Percentiles rank a stretch among this genome's conserved stretches.
These are phyloP conservation scores for Datnioides undecimradiatus DNA, from an alignment of 2,113 vertebrate genomes.

Conservation along the genomic window DNA sequence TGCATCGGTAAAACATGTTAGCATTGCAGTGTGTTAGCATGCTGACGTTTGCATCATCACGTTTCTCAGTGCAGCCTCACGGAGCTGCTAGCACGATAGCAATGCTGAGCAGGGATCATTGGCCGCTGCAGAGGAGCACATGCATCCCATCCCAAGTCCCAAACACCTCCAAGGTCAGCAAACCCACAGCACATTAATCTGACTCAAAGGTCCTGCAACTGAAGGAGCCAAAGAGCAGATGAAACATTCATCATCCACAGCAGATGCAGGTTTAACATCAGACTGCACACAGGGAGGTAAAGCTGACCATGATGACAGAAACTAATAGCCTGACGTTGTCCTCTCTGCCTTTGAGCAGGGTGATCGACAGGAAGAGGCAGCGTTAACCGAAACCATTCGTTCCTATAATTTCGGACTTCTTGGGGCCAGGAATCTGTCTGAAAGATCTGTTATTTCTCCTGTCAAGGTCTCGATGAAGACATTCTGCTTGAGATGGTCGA, in stretches of 20 bases:
- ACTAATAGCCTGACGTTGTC: neutral
- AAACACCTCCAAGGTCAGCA: neutral
- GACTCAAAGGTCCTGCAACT: neutral
- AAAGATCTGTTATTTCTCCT: neutral
- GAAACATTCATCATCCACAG: neutral
- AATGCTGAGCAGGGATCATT: neutral
- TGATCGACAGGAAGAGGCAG: neutral
- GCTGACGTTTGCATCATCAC: no score
- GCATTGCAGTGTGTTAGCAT: no score
- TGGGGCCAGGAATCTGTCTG: constrained; percentile 14
- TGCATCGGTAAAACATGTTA: no score
- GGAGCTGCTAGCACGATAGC: neutral
- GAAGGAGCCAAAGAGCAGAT: no score
- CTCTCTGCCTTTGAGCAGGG: neutral
- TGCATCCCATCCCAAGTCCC: neutral
- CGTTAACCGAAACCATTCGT: constrained; percentile 48
- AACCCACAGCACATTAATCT: neutral
- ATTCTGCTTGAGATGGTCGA: neutral
- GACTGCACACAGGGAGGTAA: neutral
- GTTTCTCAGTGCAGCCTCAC: no score
- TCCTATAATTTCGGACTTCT: constrained; percentile 19
- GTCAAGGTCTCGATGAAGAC: constrained; percentile 25
- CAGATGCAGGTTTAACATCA: neutral
- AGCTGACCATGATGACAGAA: neutral
- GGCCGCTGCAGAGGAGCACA: neutral